Conservation (phyloP, 2,113 vertebrate genomes). For the Aldabrachelys gigantea region DNA sequence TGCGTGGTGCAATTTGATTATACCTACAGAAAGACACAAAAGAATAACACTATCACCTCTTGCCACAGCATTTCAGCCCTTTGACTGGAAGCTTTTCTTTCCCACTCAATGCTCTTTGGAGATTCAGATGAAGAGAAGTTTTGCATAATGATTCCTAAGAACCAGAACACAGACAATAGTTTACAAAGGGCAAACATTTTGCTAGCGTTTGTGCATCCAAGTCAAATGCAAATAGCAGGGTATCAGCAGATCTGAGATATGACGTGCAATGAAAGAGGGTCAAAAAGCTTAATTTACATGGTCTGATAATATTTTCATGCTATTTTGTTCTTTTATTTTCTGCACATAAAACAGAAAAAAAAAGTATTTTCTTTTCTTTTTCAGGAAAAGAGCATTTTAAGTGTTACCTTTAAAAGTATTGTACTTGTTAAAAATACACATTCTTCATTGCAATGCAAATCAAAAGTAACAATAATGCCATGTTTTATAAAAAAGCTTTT, state of each 20-base stretch:
- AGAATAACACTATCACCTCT: not conserved
- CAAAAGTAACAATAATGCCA: not conserved
- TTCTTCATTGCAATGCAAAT: not conserved
- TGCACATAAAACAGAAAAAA: not conserved
- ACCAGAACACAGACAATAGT: not conserved
- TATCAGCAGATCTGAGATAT: not conserved
- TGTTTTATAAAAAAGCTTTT: not conserved
- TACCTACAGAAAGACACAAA: not conserved
- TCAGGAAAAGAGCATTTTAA: not conserved
- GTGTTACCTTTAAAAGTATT: not conserved
- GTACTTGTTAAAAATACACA: not conserved
- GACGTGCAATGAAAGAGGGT: not conserved
- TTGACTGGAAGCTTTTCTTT: not conserved
- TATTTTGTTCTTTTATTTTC: not conserved
- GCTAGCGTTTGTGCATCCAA: not conserved
- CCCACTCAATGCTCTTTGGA: not conserved
- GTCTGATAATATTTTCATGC: not conserved
- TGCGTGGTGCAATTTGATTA: not conserved
- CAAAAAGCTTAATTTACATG: not conserved
- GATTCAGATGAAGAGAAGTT: not conserved
- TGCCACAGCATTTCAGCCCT: not conserved
- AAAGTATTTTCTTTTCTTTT: not conserved
- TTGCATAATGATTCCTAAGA: constrained; percentile 8
- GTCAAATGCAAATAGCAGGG: constrained; percentile 24
- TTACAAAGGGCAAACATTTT: not conserved